Percentiles rank a stretch among this genome's conserved stretches.
phyloP scores from a whole-genome alignment of 2,888 invertebrate genomes.

The Aspidiotus rigidus region DNA sequence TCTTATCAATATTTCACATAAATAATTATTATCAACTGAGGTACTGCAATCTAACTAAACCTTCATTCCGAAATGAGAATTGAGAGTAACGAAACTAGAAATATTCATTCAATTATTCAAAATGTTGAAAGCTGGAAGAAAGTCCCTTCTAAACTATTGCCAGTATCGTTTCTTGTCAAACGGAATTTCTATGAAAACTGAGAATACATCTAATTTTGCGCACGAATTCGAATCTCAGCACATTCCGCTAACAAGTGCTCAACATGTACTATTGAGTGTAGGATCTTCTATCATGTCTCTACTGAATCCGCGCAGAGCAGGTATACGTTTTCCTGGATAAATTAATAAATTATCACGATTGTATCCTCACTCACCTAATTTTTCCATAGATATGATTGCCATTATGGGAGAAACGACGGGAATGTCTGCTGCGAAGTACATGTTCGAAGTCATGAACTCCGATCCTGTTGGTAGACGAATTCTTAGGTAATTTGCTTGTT shows the following conservation, averaged over 20 bases:
- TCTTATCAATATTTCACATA: too few relatives aligned
- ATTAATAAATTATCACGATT: neutral
- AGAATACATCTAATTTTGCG: constrained; percentile 20
- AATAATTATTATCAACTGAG: too few relatives aligned
- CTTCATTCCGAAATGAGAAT: too few relatives aligned
- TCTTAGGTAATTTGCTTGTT: constrained; percentile 36
- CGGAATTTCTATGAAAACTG: neutral
- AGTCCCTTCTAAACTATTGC: neutral
- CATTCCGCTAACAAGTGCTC: constrained; percentile 58
- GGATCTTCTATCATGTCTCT: constrained; percentile 82
- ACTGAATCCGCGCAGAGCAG: constrained; percentile 59
- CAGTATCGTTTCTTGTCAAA: neutral
- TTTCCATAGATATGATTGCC: constrained; percentile 40
- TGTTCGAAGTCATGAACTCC: constrained; percentile 64
- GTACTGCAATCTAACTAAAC: too few relatives aligned
- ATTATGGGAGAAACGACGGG: constrained; percentile 40
- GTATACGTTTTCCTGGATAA: constrained; percentile 6
- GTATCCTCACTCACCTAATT: neutral
- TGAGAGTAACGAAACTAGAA: too few relatives aligned
- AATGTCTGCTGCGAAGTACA: constrained; percentile 55
- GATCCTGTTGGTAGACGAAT: constrained; percentile 71
- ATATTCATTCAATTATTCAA: too few relatives aligned
- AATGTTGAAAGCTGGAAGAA: neutral
- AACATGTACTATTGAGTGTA: constrained; percentile 65
- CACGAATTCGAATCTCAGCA: constrained; percentile 54